Conservation (phyloP, 2,113 vertebrate genomes). For the Python bivittatus region DNA sequence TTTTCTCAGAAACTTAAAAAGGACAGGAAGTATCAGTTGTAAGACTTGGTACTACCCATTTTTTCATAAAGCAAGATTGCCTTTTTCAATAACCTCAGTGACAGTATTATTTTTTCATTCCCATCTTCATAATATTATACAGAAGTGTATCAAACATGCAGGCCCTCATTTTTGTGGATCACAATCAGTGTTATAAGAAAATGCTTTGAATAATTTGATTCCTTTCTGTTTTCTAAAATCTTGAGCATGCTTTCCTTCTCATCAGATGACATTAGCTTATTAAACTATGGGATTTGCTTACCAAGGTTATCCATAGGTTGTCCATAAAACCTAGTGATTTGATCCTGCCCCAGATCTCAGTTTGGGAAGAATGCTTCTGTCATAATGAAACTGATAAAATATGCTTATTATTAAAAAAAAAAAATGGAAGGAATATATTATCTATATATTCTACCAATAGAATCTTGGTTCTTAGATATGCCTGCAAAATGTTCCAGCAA, state of each 20-base stretch:
- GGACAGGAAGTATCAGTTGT: slow-evolving; percentile 12
- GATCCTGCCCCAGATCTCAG: neutral
- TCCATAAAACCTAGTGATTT: neutral
- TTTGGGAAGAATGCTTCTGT: neutral
- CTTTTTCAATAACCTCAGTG: neutral
- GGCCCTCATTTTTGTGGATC: neutral
- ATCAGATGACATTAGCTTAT: neutral
- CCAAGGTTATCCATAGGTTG: neutral
- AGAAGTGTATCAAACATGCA: slow-evolving; percentile 25
- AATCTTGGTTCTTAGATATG: neutral
- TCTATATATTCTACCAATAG: neutral
- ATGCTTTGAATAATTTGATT: neutral
- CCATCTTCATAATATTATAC: neutral
- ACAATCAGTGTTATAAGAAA: slow-evolving; percentile 3
- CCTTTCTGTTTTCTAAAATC: neutral
- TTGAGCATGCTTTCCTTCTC: neutral
- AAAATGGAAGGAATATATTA: neutral
- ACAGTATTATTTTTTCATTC: neutral
- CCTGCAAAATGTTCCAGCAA: neutral
- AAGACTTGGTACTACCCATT: slow-evolving; percentile 9
- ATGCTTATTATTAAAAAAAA: neutral
- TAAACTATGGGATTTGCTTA: neutral
- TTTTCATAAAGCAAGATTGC: neutral
- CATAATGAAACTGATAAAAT: neutral
- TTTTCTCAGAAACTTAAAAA: neutral